Percentiles rank a stretch among this genome's conserved stretches.
Conservation (phyloP, 2,888 invertebrate species). For the Bellardia pandia region DNA sequence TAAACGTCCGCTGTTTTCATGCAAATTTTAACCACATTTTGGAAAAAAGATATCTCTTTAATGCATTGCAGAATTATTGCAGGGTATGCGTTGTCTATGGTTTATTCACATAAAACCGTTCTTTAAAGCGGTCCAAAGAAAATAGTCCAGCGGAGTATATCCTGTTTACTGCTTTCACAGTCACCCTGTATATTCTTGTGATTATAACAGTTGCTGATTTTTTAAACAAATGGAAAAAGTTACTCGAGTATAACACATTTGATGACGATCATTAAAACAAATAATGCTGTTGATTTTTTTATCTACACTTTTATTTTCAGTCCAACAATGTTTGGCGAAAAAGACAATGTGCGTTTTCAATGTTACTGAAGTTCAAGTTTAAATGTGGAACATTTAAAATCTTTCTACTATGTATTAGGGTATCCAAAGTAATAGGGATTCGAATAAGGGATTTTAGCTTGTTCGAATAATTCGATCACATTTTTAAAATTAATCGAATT, state of each 20-base stretch:
- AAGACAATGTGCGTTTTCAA: slow-evolving; percentile 74
- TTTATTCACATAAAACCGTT: too few relatives aligned
- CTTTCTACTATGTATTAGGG: neutral
- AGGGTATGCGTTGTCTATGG: too few relatives aligned
- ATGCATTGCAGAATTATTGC: too few relatives aligned
- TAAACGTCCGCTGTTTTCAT: too few relatives aligned
- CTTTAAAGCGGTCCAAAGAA: too few relatives aligned
- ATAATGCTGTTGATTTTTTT: slow-evolving; percentile 39
- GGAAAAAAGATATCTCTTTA: too few relatives aligned
- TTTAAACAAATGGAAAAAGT: slow-evolving; percentile 43
- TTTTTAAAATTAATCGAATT: too few relatives aligned
- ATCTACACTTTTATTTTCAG: slow-evolving; percentile 59
- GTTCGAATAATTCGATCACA: too few relatives aligned
- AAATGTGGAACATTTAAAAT: slow-evolving; percentile 48
- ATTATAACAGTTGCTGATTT: neutral
- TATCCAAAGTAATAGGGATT: too few relatives aligned
- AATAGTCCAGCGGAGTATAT: too few relatives aligned
- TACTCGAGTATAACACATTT: slow-evolving; percentile 64
- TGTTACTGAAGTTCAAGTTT: slow-evolving; percentile 69
- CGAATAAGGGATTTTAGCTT: too few relatives aligned
- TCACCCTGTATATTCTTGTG: slow-evolving; percentile 3
- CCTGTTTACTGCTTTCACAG: neutral
- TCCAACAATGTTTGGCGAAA: slow-evolving; percentile 10
- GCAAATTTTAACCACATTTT: too few relatives aligned
- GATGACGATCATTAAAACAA: slow-evolving; percentile 42